phyloP scores from a whole-genome alignment of 1,140 invertebrate species.

The Listronotus oregonensis region DNA sequence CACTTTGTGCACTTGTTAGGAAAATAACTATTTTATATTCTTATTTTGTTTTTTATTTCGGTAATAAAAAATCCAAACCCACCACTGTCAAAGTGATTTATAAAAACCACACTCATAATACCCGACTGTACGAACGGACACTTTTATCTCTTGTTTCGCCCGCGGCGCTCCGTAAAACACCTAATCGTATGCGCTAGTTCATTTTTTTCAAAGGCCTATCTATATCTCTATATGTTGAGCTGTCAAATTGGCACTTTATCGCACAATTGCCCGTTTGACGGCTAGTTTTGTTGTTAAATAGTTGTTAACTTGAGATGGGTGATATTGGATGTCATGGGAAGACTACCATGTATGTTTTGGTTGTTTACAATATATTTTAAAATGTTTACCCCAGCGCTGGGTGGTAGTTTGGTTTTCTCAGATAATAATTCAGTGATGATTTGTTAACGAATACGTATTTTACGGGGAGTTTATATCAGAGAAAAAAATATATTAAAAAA shows the following conservation, averaged over 20 bases:
- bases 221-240: slow-evolving; percentile 39
- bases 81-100: slow-evolving; percentile 6
- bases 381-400: too few species aligned
- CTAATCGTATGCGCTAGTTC: slow-evolving; percentile 21
- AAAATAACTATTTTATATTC: too few species aligned
- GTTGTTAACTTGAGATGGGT: slow-evolving; percentile 34
- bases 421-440: too few species aligned
- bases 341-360: too few species aligned
- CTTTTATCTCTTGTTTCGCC: slow-evolving; percentile 20
- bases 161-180: slow-evolving; percentile 23
- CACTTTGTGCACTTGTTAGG: too few species aligned
- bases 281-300: slow-evolving; percentile 38
- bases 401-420: too few species aligned
- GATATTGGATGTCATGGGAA: slow-evolving; percentile 19
- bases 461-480: too few species aligned
- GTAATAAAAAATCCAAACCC: slow-evolving; percentile 10
- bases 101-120: slow-evolving; percentile 12
- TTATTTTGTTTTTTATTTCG: too few species aligned
- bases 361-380: too few species aligned
- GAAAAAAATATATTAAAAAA: too few species aligned
- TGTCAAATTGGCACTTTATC: slow-evolving; percentile 38
- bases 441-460: too few species aligned
- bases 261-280: slow-evolving; percentile 33
- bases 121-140: neutral
- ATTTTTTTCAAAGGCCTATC: slow-evolving; percentile 30